Evolutionary conservation across 2,797 vertebrate species (phyloP).

Genomic region (Coendou prehensilis): DNA sequence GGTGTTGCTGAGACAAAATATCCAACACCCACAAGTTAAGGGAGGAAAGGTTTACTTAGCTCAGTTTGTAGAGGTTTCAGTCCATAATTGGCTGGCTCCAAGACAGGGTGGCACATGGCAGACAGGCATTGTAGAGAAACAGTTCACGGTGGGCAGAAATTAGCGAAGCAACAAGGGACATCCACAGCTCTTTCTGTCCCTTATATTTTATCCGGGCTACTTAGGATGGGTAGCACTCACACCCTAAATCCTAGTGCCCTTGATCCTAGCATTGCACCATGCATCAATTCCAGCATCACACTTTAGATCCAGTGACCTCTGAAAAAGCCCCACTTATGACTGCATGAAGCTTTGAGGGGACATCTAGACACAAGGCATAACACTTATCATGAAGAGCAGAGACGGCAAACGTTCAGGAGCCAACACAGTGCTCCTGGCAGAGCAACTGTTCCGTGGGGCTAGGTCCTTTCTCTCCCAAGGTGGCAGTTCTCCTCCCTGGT

Average conservation of each 20-base stretch:
- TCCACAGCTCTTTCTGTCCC: neutral
- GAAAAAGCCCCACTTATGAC: neutral
- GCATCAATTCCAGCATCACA: neutral
- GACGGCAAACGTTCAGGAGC: rapidly evolving
- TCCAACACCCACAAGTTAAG: neutral
- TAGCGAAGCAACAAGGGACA: neutral
- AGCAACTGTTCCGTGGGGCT: neutral
- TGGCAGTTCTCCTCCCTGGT: neutral
- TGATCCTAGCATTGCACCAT: neutral
- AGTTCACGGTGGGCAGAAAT: neutral
- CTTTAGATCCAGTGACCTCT: neutral
- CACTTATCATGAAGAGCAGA: neutral
- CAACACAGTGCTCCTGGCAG: neutral
- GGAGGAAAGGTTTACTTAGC: neutral
- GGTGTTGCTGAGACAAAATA: neutral
- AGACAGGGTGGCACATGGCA: neutral
- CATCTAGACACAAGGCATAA: neutral
- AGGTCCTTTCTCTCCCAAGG: too few relatives aligned
- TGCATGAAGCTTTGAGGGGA: neutral
- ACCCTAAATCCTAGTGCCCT: neutral
- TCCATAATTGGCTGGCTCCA: neutral
- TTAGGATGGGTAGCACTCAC: neutral
- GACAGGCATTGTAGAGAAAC: neutral
- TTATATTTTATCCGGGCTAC: neutral
- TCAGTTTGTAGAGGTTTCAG: neutral